A percentile compares a stretch with the other conserved stretches of the same genome.
phyloP scores from a whole-genome alignment of 2,797 vertebrate genomes.

The Enteromius afrohamiltoni region DNA sequence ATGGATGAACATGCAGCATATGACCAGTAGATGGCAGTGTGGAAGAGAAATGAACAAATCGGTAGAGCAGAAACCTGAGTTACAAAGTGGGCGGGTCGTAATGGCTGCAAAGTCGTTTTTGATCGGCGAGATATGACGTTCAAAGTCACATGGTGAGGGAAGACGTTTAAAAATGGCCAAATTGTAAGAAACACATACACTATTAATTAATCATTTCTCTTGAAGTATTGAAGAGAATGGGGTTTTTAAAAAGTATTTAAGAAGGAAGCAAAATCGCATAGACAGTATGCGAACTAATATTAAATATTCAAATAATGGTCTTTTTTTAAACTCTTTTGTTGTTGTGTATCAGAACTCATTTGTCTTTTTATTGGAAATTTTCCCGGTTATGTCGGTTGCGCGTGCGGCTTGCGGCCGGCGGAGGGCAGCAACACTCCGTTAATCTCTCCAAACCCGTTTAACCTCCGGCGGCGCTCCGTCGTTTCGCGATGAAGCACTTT shows the following conservation, averaged over 20 bases:
- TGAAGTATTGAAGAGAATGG: not conserved
- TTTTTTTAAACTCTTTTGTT: not conserved
- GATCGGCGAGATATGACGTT: not conserved
- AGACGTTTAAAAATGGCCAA: too few relatives aligned
- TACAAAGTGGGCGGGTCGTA: not conserved
- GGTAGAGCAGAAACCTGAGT: accelerated
- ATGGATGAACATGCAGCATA: not conserved
- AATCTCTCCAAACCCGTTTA: not conserved
- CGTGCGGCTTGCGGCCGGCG: not conserved
- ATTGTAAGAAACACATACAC: too few relatives aligned
- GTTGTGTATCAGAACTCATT: not conserved
- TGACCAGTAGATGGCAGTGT: conserved; percentile 13
- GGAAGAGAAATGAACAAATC: not conserved
- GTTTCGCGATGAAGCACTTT: not conserved
- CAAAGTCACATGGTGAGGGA: not conserved
- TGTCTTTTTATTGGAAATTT: not conserved
- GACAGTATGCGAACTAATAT: not conserved
- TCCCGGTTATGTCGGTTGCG: not conserved
- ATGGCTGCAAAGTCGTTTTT: not conserved
- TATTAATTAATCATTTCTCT: not conserved
- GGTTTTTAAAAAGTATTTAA: not conserved
- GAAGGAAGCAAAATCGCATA: not conserved
- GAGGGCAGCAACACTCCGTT: not conserved
- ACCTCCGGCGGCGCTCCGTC: not conserved
- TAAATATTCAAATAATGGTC: not conserved